Conservation (phyloP, 2,888 invertebrate genomes). For the Caenorhabditis sulstoni region DNA sequence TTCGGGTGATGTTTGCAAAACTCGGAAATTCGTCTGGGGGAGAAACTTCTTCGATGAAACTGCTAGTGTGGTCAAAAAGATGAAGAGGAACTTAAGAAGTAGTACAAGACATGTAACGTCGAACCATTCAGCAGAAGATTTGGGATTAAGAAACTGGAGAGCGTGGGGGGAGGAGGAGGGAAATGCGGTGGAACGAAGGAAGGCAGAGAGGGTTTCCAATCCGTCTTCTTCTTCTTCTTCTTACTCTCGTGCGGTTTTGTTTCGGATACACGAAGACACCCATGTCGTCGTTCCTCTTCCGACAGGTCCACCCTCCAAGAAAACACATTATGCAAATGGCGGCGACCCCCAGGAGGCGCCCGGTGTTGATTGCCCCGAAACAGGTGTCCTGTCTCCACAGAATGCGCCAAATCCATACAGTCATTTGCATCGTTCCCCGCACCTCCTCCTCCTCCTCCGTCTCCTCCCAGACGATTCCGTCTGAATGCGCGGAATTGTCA, state of each 20-base stretch:
- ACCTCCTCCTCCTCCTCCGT: no score
- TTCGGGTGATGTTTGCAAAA: not conserved
- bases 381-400: constrained; percentile 43
- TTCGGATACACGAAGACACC: constrained; percentile 14
- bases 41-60: no score
- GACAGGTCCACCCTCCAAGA: constrained; percentile 11
- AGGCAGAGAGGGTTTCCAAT: constrained; percentile 27
- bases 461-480: not conserved
- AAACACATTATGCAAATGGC: constrained; percentile 53
- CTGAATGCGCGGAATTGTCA: no score
- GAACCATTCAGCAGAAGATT: constrained; percentile 32
- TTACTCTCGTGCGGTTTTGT: constrained; percentile 25
- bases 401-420: constrained; percentile 32
- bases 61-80: not conserved
- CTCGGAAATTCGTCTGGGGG: no score
- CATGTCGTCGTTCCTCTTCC: constrained; percentile 26
- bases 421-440: constrained; percentile 30
- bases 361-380: constrained; percentile 54
- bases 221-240: constrained; percentile 30
- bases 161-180: constrained; percentile 13
- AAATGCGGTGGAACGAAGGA: constrained; percentile 35
- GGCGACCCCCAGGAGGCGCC: constrained; percentile 17
- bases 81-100: not conserved
- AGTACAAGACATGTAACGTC: constrained; percentile 3
- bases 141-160: no score